A percentile compares a stretch with the other conserved stretches of the same genome.
These are phyloP conservation scores for Leptocoma aspasia DNA, from an alignment of 2,113 vertebrate species.

Conservation along the genomic window DNA sequence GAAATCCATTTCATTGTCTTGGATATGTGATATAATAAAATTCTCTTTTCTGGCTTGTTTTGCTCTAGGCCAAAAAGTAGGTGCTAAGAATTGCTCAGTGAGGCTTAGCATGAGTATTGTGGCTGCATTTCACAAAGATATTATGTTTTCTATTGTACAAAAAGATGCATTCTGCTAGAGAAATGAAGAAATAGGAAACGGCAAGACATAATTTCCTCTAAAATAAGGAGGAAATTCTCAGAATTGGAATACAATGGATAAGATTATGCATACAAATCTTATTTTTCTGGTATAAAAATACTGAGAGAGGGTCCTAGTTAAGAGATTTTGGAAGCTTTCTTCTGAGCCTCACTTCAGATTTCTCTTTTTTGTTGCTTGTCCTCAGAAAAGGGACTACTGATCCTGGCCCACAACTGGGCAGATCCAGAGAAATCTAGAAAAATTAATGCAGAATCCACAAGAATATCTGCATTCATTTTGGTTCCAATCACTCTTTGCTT, in stretches of 20 bases:
- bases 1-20: not conserved
- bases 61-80: not conserved
- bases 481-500: not conserved
- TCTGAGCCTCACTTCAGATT: not conserved
- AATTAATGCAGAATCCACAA: not conserved
- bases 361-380: not conserved
- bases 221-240: not conserved
- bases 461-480: not conserved
- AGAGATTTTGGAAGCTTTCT: not conserved
- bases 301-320: not conserved
- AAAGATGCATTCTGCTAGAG: not conserved
- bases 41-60: not conserved
- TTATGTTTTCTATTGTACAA: not conserved
- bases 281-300: not conserved
- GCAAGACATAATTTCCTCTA: not conserved
- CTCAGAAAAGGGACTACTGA: not conserved
- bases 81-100: not conserved
- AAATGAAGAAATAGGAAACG: not conserved
- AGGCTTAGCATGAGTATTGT: not conserved
- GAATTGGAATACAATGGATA: not conserved
- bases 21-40: not conserved
- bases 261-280: not conserved
- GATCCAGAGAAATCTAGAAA: not conserved
- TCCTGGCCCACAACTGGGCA: not conserved
- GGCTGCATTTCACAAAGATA: not conserved